Evolutionary conservation across 2,113 vertebrate species (phyloP), one percentile per base, ranked within the genome.

Genomic region (Theropithecus gelada): DNA sequence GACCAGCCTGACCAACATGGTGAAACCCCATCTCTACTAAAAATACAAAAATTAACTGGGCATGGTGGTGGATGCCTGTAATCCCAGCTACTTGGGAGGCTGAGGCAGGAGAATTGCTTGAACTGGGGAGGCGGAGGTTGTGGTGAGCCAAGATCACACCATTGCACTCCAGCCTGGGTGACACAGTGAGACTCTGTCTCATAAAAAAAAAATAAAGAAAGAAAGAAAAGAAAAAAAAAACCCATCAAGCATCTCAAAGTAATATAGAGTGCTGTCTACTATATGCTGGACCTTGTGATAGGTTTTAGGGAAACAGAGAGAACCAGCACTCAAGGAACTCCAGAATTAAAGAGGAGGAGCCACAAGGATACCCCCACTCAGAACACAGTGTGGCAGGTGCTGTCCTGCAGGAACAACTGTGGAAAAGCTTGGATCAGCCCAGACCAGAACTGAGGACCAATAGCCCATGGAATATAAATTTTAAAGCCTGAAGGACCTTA

Each of bases 391-490:
- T 64, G 73, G 17, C 1, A 20, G 38, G 14, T 14, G 20, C 48
- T n/a, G 20, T n/a, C 32, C 50, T 68, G 22, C 43, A 13, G 35
- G 55, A 55, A 66, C n/a, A 76, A 13, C 38, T 13, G 27, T 18
- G 66, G 20, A 27, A 59, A 57, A 76, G 30, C 30, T 35, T 8
- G 35, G 52, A 55, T 73, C 38, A 40, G 25, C 6, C 48, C 13
- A n/a, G 45, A 35, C 57, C 32, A 81, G 50, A 68, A 32, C 4
- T 3, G 66, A 73, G 52, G n/a, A 38, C 13, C 23, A 95, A 3
- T 0, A n/a, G 12, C 38, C 3, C 13, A 22, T 0, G 22, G 32
- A 64, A 32, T 16, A 5, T 57, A 40, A 0, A 50, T 13, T 30
- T n/a, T 30, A 35, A 68, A 43, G 61, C 27, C 27, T 18, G 17